A percentile compares a stretch with the other conserved stretches of the same genome.
Conservation (phyloP, 2,113 vertebrate species). For the Aegotheles bennettii region DNA sequence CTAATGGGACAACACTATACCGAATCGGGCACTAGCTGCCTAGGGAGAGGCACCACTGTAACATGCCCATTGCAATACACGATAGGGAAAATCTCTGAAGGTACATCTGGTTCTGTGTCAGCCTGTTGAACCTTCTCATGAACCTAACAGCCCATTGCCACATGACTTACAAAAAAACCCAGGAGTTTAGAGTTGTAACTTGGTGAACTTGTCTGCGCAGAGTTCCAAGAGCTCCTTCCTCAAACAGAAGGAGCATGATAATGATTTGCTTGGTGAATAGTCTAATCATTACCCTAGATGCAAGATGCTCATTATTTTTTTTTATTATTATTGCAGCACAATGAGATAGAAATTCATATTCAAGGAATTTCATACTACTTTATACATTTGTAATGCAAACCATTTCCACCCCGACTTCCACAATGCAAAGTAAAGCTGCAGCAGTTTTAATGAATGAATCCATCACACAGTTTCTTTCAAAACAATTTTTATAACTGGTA, state of each 20-base stretch:
- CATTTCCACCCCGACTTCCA: background rate
- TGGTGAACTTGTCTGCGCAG: background rate
- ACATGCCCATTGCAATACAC: rapidly evolving
- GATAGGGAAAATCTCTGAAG: background rate
- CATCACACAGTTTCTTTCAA: background rate
- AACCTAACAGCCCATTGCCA: background rate
- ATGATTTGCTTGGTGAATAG: background rate
- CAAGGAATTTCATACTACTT: background rate
- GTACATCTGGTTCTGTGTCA: background rate
- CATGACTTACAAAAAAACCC: background rate
- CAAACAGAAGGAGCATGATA: background rate
- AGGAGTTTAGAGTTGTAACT: background rate
- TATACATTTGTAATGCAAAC: background rate
- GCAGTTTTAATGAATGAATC: background rate
- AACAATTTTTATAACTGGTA: background rate
- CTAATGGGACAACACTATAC: background rate
- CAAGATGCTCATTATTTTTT: background rate
- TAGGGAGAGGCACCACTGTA: background rate
- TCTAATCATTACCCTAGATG: background rate
- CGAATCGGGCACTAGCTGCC: rapidly evolving
- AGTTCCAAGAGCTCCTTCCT: background rate
- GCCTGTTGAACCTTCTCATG: background rate
- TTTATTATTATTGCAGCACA: background rate
- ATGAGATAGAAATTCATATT: background rate
- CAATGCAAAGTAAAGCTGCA: background rate